These are phyloP conservation scores for Drosophila differens DNA, from an alignment of 2,888 invertebrate species.

Conservation along the genomic window DNA sequence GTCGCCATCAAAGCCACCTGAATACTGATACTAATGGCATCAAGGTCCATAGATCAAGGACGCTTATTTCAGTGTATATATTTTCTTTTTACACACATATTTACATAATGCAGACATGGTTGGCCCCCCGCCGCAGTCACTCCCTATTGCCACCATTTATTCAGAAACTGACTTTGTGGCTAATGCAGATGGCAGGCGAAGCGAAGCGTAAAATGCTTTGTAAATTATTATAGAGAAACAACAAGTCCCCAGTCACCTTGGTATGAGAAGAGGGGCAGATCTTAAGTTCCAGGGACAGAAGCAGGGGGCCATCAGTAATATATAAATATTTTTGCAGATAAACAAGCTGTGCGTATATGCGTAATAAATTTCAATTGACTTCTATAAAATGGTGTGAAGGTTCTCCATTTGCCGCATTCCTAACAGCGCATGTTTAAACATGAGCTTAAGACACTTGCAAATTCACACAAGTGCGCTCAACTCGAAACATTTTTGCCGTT, in stretches of 20 bases:
- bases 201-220: slow-evolving; percentile 76
- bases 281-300: neutral
- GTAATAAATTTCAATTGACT: slow-evolving; percentile 79
- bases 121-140: slow-evolving; percentile 5
- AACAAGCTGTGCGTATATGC: slow-evolving; percentile 44
- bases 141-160: slow-evolving; percentile 13
- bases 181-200: slow-evolving; percentile 77
- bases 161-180: slow-evolving; percentile 68
- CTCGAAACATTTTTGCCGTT: neutral
- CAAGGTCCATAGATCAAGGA: slow-evolving; percentile 53
- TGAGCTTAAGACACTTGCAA: slow-evolving; percentile 21
- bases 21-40: slow-evolving; percentile 4
- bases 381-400: slow-evolving; percentile 40
- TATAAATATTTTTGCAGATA: slow-evolving; percentile 59
- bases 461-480: slow-evolving; percentile 22
- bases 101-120: slow-evolving; percentile 59
- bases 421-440: slow-evolving; percentile 11
- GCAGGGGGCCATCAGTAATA: slow-evolving; percentile 16
- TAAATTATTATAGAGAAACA: slow-evolving; percentile 68
- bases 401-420: slow-evolving; percentile 11
- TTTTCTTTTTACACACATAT: slow-evolving; percentile 29
- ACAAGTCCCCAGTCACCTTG: slow-evolving; percentile 10
- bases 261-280: neutral
- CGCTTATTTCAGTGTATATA: slow-evolving; percentile 18
- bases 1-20: slow-evolving; percentile 23